Base-by-base conservation (phyloP, 2,113 vertebrate species). In the Oncorhynchus mykiss region DNA sequence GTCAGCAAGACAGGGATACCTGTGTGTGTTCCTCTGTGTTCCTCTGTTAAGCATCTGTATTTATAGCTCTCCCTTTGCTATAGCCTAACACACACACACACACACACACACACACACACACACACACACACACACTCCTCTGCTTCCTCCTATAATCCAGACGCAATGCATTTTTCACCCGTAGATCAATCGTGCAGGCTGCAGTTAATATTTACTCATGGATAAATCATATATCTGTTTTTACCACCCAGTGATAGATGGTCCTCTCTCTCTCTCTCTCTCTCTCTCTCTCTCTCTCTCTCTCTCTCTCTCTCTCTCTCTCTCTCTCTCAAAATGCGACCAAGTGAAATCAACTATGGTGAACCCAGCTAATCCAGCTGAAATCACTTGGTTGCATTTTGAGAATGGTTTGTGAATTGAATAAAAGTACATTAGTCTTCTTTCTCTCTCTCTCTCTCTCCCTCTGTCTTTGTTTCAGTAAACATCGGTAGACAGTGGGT, bases 201-300 rank as follows among this genome's bases (percentile, higher is more conserved):
- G 75, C 77, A 85, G 82, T 87, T 85, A 84, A 88, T 88, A 84
- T 89, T 91, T 88, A 85, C 86, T 85, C 84, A 85, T 79, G 84
- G 83, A 87, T 86, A 88, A 87, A 88, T 88, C 86, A 85, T 90
- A 88, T 85, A 89, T 86, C 85, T 83, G 84, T 78, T 85, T 88
- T 89, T 82, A 87, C 78, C 77, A 87, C 84, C 75, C 59, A 67
- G 74, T 82, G 87, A 85, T 80, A 84, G 82, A 89, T 82, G 85
- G 78, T 75, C 7, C 14, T 67, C 29, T 67, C 34, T 24, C 45
- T 24, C 34, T 39, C 7, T 34, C 6, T 34, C 34, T 34, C 31
- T 7, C 31, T 34, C 5, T 34, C 31, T 77, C 77, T 64, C 0
- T 49, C 3, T 29, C 29, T 29, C 29, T 31, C 0, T 31, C 29